Base-by-base conservation (phyloP, 2,113 vertebrate genomes). In the Cromileptes altivelis region DNA sequence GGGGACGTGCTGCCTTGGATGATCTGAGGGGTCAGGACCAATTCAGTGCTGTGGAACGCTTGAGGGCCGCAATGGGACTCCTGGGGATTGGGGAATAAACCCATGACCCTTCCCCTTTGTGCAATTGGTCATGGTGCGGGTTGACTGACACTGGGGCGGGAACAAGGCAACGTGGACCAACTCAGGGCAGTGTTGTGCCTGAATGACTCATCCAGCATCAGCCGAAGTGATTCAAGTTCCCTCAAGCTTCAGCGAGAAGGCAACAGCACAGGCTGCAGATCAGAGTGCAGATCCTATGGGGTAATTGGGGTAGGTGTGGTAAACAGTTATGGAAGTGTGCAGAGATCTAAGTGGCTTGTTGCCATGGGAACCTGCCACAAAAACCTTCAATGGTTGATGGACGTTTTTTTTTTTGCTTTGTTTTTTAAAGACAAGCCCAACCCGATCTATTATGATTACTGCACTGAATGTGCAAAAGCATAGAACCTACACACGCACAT, bases 221-320 rank as follows among this genome's bases (percentile, higher is more conserved):
- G 81, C 64, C 27, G 60, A 33, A 81, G 68, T 69, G 78, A 80
- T 63, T 80, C 57, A 70, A 56, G 33, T 68, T 85, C 21, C 74
- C 57, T 72, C 18, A 49, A 81, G 80, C 70, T 80, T 87, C 33
- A 52, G 57, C 15, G 69, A 55, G 65, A 80, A 71, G 79, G 68
- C 23, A 27, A 60, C 58, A 76, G 42, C 37, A 18, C 53, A 55
- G 70, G 78, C 73, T 88, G 81, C 27, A 70, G 88, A 80, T 81
- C 84, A 79, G 50, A 79, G 60, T 11, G 57, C 70, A 85, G 72
- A 85, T 88, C 85, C 49, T 84, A 37, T 61, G 56, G 65, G 76
- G 84, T 80, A 85, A 82, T 73, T 86, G 62, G 84, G 78, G 42
- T 56, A 88, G 91, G 89, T 88, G 92, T 88, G 88, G 88, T 89